Conservation (phyloP, 2,797 vertebrate species). For the Hippocampus kuda region DNA sequence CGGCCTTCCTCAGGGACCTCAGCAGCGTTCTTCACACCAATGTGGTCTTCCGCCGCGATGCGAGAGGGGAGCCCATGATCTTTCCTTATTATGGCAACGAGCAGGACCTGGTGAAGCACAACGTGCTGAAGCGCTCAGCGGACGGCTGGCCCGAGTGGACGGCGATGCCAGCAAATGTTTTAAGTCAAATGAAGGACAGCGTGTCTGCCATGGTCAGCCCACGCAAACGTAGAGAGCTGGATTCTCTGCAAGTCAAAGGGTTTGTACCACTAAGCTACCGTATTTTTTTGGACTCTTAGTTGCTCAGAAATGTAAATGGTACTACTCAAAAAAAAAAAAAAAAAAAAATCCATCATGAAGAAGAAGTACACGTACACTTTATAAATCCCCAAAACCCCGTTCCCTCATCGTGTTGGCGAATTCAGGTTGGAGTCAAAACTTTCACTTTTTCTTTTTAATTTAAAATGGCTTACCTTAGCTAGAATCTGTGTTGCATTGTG, state of each 20-base stretch:
- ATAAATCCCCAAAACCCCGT: too few relatives aligned
- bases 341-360: too few relatives aligned
- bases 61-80: conserved; percentile 83
- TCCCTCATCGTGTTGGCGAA: too few relatives aligned
- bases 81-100: conserved; percentile 89
- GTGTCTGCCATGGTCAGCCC: conserved; percentile 60
- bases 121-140: conserved; percentile 75
- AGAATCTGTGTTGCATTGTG: too few relatives aligned
- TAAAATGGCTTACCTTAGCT: too few relatives aligned
- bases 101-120: conserved; percentile 88
- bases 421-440: too few relatives aligned
- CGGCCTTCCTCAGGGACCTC: conserved; percentile 87
- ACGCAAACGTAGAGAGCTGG: conserved; percentile 79
- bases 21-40: conserved; percentile 97
- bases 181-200: conserved; percentile 68
- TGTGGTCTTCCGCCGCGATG: conserved; percentile 83
- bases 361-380: too few relatives aligned
- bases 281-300: too few relatives aligned
- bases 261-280: conserved; percentile 18
- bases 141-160: conserved; percentile 74
- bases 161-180: conserved; percentile 57
- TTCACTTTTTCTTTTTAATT: too few relatives aligned
- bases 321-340: too few relatives aligned
- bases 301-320: too few relatives aligned
- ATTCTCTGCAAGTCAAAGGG: conserved; percentile 79